Percentiles rank a stretch among this genome's conserved stretches.
Conservation (phyloP, 2,797 vertebrate species). For the Crocidura indochinensis region DNA sequence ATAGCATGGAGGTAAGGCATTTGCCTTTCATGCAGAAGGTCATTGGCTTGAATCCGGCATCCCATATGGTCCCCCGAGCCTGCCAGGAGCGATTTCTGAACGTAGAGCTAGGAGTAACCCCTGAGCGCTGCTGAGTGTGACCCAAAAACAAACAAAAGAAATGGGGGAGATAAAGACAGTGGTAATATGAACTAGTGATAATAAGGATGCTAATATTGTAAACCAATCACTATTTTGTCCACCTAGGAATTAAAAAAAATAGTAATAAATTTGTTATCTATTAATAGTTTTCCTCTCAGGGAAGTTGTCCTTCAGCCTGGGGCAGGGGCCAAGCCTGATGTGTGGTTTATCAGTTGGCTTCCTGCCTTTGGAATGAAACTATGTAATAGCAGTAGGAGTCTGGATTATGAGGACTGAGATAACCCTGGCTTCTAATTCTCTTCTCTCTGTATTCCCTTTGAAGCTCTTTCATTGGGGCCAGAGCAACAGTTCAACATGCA, state of each 20-base stretch:
- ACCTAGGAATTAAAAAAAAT: slow-evolving; percentile 13
- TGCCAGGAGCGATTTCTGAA: too few species aligned
- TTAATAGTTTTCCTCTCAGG: slow-evolving; percentile 61
- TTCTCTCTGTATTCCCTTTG: neutral
- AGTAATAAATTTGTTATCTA: slow-evolving; percentile 47
- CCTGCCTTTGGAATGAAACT: slow-evolving; percentile 49
- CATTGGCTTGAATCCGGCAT: too few species aligned
- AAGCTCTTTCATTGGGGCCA: neutral
- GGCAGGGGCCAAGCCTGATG: slow-evolving; percentile 33
- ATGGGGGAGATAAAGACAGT: neutral
- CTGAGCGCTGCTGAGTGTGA: too few species aligned
- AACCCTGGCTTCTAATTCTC: neutral
- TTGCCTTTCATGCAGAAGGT: too few species aligned
- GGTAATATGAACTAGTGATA: neutral
- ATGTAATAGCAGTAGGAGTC: neutral
- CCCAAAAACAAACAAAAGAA: too few species aligned
- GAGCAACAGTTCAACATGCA: too few species aligned
- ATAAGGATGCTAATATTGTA: neutral
- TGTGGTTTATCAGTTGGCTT: slow-evolving; percentile 71
- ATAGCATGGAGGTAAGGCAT: too few species aligned
- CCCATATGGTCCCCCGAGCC: too few species aligned
- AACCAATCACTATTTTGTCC: slow-evolving; percentile 15
- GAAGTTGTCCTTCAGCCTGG: slow-evolving; percentile 51
- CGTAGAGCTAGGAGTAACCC: too few species aligned
- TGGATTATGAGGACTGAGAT: neutral